These are phyloP conservation scores for Acanthis flammea DNA, from an alignment of 2,797 vertebrate species.

Conservation along the genomic window DNA sequence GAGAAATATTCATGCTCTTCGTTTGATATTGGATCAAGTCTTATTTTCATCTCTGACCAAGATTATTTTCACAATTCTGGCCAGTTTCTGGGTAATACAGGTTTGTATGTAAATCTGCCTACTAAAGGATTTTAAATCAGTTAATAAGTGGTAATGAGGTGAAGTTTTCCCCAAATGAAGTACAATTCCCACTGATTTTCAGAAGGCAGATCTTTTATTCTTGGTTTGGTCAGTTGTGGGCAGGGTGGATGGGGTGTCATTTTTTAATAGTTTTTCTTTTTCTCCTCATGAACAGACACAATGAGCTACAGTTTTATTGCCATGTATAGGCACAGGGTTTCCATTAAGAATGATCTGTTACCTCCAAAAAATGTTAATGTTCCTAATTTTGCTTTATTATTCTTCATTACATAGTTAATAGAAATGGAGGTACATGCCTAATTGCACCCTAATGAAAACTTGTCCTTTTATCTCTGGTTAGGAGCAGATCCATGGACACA, in stretches of 20 bases:
- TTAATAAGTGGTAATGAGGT: background rate
- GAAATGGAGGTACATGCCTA: background rate
- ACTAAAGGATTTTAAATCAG: background rate
- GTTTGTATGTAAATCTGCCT: background rate
- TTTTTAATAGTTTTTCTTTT: background rate
- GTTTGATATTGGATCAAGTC: background rate
- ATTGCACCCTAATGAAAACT: slow-evolving; percentile 33
- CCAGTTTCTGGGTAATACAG: background rate
- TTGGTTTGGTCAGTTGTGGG: background rate
- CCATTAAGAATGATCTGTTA: slow-evolving; percentile 46
- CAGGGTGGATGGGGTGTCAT: background rate
- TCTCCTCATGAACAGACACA: background rate
- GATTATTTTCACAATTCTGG: background rate
- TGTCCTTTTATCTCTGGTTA: slow-evolving; percentile 6
- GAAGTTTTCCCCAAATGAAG: background rate
- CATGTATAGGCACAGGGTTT: background rate
- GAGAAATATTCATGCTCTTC: background rate
- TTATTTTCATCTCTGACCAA: background rate
- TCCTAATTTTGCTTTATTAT: slow-evolving; percentile 35
- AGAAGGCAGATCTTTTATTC: background rate
- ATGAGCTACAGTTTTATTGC: background rate
- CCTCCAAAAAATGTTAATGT: slow-evolving; percentile 25
- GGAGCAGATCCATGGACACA: background rate
- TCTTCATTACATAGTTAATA: slow-evolving; percentile 29
- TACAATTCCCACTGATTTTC: background rate